phyloP scores from a whole-genome alignment of 2,888 invertebrate species.

The Thera obeliscata region DNA sequence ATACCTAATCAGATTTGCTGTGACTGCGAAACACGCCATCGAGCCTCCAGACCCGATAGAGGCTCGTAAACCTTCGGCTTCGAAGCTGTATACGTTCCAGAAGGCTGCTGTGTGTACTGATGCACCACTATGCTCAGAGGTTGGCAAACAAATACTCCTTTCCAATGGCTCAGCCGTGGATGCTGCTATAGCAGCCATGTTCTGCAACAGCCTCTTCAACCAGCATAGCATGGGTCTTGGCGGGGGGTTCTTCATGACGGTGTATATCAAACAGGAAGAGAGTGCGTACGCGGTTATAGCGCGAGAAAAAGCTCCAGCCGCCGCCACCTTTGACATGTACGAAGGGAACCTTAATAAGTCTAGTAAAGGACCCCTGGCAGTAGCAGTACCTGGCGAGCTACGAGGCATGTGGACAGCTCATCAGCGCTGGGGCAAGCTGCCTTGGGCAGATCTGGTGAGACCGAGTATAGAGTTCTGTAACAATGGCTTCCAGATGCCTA shows the following conservation, averaged over 20 bases:
- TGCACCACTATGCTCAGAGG: slow-evolving; percentile 88
- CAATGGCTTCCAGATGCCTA: no score
- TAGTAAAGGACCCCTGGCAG: slow-evolving; percentile 62
- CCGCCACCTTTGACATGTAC: slow-evolving; percentile 86
- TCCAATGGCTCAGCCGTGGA: slow-evolving; percentile 93
- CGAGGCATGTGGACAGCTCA: no score
- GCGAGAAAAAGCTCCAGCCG: slow-evolving; percentile 89
- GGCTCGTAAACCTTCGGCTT: slow-evolving; percentile 87
- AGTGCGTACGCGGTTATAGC: slow-evolving; percentile 88
- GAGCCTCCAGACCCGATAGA: slow-evolving; percentile 87
- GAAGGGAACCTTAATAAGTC: slow-evolving; percentile 70
- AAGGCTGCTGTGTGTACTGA: slow-evolving; percentile 92
- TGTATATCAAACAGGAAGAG: slow-evolving; percentile 86
- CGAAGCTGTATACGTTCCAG: slow-evolving; percentile 86
- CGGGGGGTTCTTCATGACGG: slow-evolving; percentile 92
- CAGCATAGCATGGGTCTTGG: slow-evolving; percentile 92
- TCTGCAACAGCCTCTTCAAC: slow-evolving; percentile 93
- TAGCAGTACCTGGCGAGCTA: no score
- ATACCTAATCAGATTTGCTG: slow-evolving; percentile 63
- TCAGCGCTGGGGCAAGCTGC: no score
- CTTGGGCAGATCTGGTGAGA: no score
- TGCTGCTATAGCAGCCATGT: slow-evolving; percentile 91
- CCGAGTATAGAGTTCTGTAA: no score
- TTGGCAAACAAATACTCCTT: slow-evolving; percentile 89
- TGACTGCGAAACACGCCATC: slow-evolving; percentile 47